Evolutionary conservation across 92 coral and sea anemone genomes (phyloP).

Genomic region (Zoanthus sociatus): DNA sequence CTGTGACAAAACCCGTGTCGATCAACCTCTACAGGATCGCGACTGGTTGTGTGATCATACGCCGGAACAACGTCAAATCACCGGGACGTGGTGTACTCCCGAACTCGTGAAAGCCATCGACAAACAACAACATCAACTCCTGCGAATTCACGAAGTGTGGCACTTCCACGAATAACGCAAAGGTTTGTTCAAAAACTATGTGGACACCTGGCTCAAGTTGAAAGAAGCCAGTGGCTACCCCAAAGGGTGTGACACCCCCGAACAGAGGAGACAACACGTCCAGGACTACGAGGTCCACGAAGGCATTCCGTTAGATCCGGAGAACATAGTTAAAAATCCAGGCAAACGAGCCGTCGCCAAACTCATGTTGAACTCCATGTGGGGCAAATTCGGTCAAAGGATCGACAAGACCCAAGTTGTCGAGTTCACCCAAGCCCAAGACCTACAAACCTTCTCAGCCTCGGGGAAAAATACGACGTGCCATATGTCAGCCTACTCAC

Average conservation of each 20-base stretch:
- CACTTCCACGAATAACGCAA: neutral
- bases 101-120: constrained; percentile 24
- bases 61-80: constrained; percentile 37
- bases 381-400: constrained; percentile 49
- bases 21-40: too few species aligned
- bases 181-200: constrained; percentile 36
- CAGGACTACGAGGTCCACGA: neutral
- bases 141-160: constrained; percentile 34
- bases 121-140: constrained; percentile 22
- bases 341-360: constrained; percentile 16
- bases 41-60: too few species aligned
- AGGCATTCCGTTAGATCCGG: neutral
- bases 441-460: neutral
- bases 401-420: neutral
- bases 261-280: neutral
- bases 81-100: constrained; percentile 58
- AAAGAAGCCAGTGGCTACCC: constrained; percentile 47
- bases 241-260: neutral
- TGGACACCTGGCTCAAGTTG: constrained; percentile 42
- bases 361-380: too few species aligned
- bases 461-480: neutral
- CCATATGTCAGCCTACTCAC: constrained; percentile 6
- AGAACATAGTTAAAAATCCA: neutral
- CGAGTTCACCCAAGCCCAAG: neutral
- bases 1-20: too few species aligned